Evolutionary conservation across 2,888 invertebrate genomes (phyloP).

Genomic region (Sabellastarte sp.): DNA sequence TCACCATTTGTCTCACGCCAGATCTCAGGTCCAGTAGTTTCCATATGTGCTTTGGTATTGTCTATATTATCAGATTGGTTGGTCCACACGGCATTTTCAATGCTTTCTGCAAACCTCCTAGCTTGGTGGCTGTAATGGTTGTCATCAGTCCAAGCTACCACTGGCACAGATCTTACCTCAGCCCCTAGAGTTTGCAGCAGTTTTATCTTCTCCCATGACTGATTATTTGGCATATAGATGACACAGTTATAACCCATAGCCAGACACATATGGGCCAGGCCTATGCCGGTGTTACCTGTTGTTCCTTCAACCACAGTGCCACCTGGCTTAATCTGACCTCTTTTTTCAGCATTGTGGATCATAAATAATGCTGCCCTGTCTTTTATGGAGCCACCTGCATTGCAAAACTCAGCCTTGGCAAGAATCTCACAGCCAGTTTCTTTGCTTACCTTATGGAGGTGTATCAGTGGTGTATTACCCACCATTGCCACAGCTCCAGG

Average conservation of each 20-base stretch:
- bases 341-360: constrained; percentile 52
- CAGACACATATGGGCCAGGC: constrained; percentile 58
- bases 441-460: constrained; percentile 50
- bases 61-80: constrained; percentile 59
- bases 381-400: constrained; percentile 59
- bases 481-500: not conserved
- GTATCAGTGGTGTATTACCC: constrained; percentile 49
- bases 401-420: constrained; percentile 58
- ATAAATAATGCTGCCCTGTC: constrained; percentile 57
- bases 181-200: constrained; percentile 52
- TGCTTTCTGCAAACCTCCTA: constrained; percentile 43
- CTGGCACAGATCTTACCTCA: constrained; percentile 52
- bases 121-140: constrained; percentile 58
- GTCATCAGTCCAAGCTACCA: constrained; percentile 54
- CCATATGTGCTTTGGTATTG: constrained; percentile 53
- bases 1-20: constrained; percentile 56
- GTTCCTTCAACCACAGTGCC: constrained; percentile 59
- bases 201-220: constrained; percentile 57
- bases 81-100: constrained; percentile 58
- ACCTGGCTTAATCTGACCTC: constrained; percentile 46
- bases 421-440: constrained; percentile 58
- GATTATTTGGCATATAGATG: constrained; percentile 59
- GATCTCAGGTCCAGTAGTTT: constrained; percentile 59
- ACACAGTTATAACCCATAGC: constrained; percentile 57
- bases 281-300: constrained; percentile 59